Conservation (phyloP, 2,113 vertebrate species). For the Nesospiza acunhae region DNA sequence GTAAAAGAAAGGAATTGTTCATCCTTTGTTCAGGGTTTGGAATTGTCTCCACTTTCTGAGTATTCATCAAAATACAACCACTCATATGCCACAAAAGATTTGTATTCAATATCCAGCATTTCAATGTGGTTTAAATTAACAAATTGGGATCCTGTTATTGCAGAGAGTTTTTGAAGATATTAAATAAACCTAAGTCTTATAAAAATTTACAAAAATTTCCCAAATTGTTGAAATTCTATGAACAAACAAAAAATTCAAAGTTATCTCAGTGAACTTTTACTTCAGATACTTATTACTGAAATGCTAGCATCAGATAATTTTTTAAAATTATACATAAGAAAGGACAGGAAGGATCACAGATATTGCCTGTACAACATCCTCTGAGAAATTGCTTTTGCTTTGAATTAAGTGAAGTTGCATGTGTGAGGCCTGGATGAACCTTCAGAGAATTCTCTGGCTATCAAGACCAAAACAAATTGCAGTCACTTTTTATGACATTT, state of each 20-base stretch:
- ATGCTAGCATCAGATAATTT: background rate
- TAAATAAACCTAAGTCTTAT: background rate
- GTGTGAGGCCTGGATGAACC: background rate
- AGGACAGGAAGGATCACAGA: background rate
- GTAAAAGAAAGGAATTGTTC: background rate
- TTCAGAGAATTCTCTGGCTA: background rate
- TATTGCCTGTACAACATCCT: background rate
- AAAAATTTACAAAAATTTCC: background rate
- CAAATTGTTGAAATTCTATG: background rate
- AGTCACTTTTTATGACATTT: background rate
- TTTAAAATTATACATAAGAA: background rate
- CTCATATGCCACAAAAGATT: background rate
- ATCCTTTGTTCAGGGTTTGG: background rate
- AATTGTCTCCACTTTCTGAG: background rate
- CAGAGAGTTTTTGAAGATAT: background rate
- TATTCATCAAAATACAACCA: background rate
- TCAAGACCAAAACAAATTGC: background rate
- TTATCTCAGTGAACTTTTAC: background rate
- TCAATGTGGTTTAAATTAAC: background rate
- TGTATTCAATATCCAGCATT: background rate
- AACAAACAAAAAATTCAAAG: background rate
- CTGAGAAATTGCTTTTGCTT: background rate
- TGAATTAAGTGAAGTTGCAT: background rate
- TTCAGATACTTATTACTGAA: background rate
- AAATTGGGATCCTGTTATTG: background rate